Percentiles rank a stretch among this genome's conserved stretches.
Evolutionary conservation across 2,113 vertebrate genomes (phyloP).

Genomic region (Stercorarius parasiticus): DNA sequence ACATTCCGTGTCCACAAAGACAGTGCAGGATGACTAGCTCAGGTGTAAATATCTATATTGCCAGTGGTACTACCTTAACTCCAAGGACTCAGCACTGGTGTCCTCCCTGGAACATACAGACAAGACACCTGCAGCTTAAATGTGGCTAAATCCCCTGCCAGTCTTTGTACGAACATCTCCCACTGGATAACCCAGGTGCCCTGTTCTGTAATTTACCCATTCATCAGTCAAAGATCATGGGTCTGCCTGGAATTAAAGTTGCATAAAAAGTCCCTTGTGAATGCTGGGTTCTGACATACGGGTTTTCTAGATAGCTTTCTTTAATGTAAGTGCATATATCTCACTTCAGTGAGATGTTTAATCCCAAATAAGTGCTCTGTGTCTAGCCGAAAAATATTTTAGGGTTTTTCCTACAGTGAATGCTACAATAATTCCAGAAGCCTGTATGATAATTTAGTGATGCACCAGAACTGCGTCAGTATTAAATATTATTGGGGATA

Average conservation of each 20-base stretch:
- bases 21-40: not conserved
- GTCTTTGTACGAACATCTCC: not conserved
- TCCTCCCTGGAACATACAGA: not conserved
- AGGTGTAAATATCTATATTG: not conserved
- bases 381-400: not conserved
- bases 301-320: not conserved
- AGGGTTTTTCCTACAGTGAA: not conserved
- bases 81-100: not conserved
- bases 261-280: not conserved
- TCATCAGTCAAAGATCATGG: not conserved
- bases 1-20: not conserved
- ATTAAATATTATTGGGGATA: not conserved
- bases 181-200: not conserved
- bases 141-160: not conserved
- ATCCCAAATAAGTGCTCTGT: not conserved
- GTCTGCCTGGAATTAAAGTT: not conserved
- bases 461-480: not conserved
- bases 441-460: not conserved
- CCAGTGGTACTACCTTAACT: accelerated
- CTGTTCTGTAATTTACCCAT: not conserved
- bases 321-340: not conserved
- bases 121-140: not conserved
- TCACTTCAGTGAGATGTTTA: not conserved
- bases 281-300: not conserved
- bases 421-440: not conserved